Base-by-base conservation (phyloP, 2,797 vertebrate genomes). In the Chrysocyon brachyurus region DNA sequence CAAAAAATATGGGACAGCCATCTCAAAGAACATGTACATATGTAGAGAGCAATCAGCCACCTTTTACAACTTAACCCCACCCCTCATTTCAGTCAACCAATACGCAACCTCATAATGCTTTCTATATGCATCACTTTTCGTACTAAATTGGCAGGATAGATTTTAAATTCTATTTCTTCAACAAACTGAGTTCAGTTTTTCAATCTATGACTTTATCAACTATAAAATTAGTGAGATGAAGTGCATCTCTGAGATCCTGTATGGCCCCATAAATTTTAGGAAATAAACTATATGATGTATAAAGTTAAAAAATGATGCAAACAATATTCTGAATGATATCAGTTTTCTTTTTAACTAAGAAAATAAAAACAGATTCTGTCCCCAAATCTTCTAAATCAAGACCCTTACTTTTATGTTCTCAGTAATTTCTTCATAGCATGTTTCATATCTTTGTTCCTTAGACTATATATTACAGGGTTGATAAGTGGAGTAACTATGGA, bases 11-110 rank as follows among this genome's bases (percentile, higher is more conserved):
- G 96, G 98, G 98, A 99, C 98, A 89, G 94, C 31, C 97, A 98
- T 98, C 98, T 98, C 98, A 98, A 97, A 90, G 94, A 97, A 98
- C 98, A 98, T 98, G 98, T 98, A 98, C 98, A 98, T 89, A 98
- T 97, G 96, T 98, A 98, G 97, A 99, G 81, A 97, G 98, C 98
- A 98, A 95, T 98, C 95, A 94, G 98, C 97, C 97, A 98, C 95
- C 98, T 96, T 98, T 97, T 97, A 98, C 97, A 96, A 85, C 87
- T 73, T 90, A 98, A n/a, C 2, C 93, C 94, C 93, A 87, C 78
- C 92, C 87, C 97, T 95, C 96, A 75, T 52, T 84, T 94, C 86
- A 96, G 97, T 70, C 98, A 97, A 95, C 66, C 93, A 21, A 46
- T 33, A 97, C 85, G 97, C 98, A 96, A 66, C 54, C 90, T 94